Evolutionary conservation across 1,140 invertebrate genomes (phyloP), one percentile per base, ranked within the genome.

Genomic region (Sinonovacula constricta): DNA sequence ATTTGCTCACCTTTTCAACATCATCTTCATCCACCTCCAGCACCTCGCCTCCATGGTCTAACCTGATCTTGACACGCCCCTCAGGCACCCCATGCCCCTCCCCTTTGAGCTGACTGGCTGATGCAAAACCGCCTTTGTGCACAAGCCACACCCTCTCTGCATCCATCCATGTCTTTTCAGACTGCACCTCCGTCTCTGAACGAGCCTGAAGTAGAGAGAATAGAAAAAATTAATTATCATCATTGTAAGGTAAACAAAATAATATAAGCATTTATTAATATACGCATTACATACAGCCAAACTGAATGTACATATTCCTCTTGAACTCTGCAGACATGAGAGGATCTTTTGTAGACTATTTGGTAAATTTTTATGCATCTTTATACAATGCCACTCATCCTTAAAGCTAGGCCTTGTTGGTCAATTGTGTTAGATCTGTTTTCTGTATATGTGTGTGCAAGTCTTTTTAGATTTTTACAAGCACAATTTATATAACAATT

Each of bases 11-110:
- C 87, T 97, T 97, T 90, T 97, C 97, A 60, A 98, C 93, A 85
- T 98, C 96, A 90, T 98, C 96, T 90, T 98, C 96, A 90, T 98
- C 96, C 7, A 98, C 96, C 49, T 94, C 93, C 28, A 97, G 90
- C 22, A 95, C 91, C 85, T 97, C 87, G 2, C 89, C 95, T 1
- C 94, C 95, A 72, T 94, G 95, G 70, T 96, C 93, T 24, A 98
- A 90, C n/a, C 94, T 93, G 10, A 98, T 94, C 56, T 92, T 93
- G 7, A 95, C 91, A 83, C 95, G 94, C 28, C 94, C 95, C 28
- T 93, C 93, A 49, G 92, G 88, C 86, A 81, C 79, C 0, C 74
- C 68, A 62, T 76, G 39, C 87, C 91, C 89, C 90, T 86, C 83
- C 91, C 91, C 68, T 54, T 88, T 89, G 30, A 94, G 92, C 82